phyloP scores from a whole-genome alignment of 2,888 invertebrate genomes.

The Miltochrista miniata region DNA sequence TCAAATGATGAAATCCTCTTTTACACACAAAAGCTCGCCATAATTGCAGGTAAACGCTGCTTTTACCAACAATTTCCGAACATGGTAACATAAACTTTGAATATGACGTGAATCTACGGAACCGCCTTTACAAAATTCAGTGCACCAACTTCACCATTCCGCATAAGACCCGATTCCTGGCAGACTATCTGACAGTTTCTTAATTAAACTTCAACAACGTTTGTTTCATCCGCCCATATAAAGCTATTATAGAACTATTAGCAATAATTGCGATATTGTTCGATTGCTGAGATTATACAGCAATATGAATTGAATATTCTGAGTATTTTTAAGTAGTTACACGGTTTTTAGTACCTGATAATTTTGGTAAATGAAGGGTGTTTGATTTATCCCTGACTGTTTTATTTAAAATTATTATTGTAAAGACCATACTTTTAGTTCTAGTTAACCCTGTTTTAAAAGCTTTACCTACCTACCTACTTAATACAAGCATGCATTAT shows the following conservation, averaged over 20 bases:
- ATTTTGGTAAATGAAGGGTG: too few species aligned
- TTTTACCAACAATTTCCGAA: slow-evolving; percentile 5
- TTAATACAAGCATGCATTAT: too few species aligned
- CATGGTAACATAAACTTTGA: slow-evolving; percentile 12
- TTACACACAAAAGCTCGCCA: background rate
- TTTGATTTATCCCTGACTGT: too few species aligned
- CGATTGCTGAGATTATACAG: background rate
- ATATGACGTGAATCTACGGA: slow-evolving; percentile 8
- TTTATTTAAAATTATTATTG: too few species aligned
- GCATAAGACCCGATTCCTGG: slow-evolving; percentile 10
- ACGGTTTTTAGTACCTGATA: background rate
- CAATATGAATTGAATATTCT: background rate
- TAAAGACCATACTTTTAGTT: too few species aligned
- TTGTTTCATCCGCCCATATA: slow-evolving; percentile 24
- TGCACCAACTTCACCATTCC: slow-evolving; percentile 21
- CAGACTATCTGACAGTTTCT: slow-evolving; percentile 31
- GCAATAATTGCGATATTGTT: slow-evolving; percentile 3
- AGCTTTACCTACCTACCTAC: too few species aligned
- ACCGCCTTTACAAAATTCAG: slow-evolving; percentile 20
- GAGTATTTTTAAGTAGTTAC: background rate
- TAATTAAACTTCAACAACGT: slow-evolving; percentile 36
- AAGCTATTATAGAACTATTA: slow-evolving; percentile 22
- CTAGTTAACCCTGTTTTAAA: too few species aligned
- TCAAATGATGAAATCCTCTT: background rate
- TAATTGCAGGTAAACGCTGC: slow-evolving; percentile 5